Conservation (phyloP, 2,888 invertebrate species). For the Caradrina clavipalpis region DNA sequence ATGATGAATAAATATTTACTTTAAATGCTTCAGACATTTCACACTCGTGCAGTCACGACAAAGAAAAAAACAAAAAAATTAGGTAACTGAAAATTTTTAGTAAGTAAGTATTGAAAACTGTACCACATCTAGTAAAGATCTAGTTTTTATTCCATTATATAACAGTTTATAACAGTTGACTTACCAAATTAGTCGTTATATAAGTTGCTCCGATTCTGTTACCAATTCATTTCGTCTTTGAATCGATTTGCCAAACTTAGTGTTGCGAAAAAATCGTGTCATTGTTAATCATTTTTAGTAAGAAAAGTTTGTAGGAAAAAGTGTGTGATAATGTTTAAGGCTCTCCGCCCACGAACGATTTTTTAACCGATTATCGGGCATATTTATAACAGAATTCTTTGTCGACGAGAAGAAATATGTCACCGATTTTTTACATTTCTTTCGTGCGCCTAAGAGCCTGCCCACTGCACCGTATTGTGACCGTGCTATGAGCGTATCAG, state of each 20-base stretch:
- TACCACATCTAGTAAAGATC: neutral
- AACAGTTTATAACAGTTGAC: slow-evolving; percentile 42
- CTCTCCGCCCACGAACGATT: too few species aligned
- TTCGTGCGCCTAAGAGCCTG: too few species aligned
- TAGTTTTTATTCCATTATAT: slow-evolving; percentile 53
- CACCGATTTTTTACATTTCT: too few species aligned
- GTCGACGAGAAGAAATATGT: too few species aligned
- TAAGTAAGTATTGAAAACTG: slow-evolving; percentile 3
- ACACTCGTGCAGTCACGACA: neutral
- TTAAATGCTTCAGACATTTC: slow-evolving; percentile 4
- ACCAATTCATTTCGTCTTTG: slow-evolving; percentile 42
- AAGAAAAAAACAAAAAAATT: neutral
- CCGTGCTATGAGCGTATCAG: too few species aligned
- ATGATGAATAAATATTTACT: slow-evolving; percentile 28
- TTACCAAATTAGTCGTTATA: slow-evolving; percentile 47
- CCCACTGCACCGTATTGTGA: too few species aligned
- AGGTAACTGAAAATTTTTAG: neutral
- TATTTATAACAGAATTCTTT: too few species aligned
- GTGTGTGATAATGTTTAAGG: neutral
- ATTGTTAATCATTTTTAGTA: slow-evolving; percentile 20
- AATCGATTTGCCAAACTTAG: slow-evolving; percentile 43
- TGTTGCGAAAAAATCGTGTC: slow-evolving; percentile 29
- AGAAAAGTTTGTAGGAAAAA: slow-evolving; percentile 22
- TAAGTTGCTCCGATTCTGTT: slow-evolving; percentile 32
- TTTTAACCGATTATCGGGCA: too few species aligned